Conservation (phyloP, 1,140 invertebrate species). For the Zaprionus ghesquierei region DNA sequence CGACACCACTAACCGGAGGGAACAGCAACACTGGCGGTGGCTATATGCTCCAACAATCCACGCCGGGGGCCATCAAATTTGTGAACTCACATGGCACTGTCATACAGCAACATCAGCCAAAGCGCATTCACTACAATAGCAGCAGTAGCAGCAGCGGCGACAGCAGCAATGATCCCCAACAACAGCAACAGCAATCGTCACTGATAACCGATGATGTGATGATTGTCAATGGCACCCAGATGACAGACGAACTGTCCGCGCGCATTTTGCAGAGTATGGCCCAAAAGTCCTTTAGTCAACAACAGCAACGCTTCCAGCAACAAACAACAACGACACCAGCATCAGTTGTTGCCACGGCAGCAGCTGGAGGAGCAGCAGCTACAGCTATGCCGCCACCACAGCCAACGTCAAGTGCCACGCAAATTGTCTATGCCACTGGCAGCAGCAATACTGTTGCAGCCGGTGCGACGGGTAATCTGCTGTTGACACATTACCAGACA, state of each 20-base stretch:
- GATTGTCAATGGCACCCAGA: slow-evolving; percentile 81
- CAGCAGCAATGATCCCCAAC: slow-evolving; percentile 31
- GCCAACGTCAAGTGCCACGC: slow-evolving; percentile 50
- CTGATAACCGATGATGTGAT: slow-evolving; percentile 72
- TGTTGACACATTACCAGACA: slow-evolving; percentile 53
- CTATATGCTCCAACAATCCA: slow-evolving; percentile 54
- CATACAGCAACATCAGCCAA: slow-evolving; percentile 74
- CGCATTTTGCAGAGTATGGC: slow-evolving; percentile 80
- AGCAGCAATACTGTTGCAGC: slow-evolving; percentile 20
- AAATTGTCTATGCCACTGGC: slow-evolving; percentile 61
- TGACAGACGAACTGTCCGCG: slow-evolving; percentile 81
- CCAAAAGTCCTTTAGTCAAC: slow-evolving; percentile 77
- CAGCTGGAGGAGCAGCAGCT: slow-evolving; percentile 54
- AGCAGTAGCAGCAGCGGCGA: slow-evolving; percentile 66
- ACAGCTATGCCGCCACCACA: slow-evolving; percentile 58
- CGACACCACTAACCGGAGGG: slow-evolving; percentile 30
- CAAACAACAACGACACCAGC: slow-evolving; percentile 45
- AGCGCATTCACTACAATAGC: slow-evolving; percentile 61
- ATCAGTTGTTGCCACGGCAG: slow-evolving; percentile 35
- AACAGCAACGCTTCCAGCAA: slow-evolving; percentile 82
- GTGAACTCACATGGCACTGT: slow-evolving; percentile 79
- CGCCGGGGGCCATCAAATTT: slow-evolving; percentile 74
- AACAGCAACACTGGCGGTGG: slow-evolving; percentile 26
- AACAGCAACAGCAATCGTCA: slow-evolving; percentile 51
- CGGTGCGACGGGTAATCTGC: slow-evolving; percentile 42